Evolutionary conservation across 2,888 invertebrate species (phyloP), one percentile per base, ranked within the genome.

Genomic region (Callinectes sapidus): DNA sequence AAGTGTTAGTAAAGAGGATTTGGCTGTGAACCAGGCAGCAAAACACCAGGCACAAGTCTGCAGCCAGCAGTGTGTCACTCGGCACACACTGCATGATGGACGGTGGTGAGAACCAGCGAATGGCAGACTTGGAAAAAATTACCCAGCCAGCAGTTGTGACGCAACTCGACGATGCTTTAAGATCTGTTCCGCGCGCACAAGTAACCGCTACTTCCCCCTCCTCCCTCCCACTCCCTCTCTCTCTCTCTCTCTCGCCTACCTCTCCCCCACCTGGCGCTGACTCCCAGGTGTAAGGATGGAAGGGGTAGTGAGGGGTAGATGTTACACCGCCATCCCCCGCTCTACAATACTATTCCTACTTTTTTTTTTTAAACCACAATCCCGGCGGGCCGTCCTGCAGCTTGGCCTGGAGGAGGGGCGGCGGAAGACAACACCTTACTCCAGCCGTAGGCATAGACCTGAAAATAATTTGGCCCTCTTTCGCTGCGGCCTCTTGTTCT

Each of bases 391-490:
- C 55, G 85, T 48, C 85, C 81, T 32, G 39, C 55, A 32, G 54
- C 54, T 8, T n/a, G 48, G 61, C 54, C 87, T 32, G 81, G 87
- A 35, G 89, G 71, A 2, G 23, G 71, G 42, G 87, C 48, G 48
- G 71, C 14, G 16, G 86, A 66, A 71, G 71, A 71, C 55, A 28
- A 10, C 39, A n/a, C 87, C 92, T 86, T 86, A 42, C 89, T 28
- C 86, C 86, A 86, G 90, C 92, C 90, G 90, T 90, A 90, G 81
- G 92, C 92, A 92, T 92, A 90, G 87, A 71, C 90, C 92, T 90
- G 92, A 92, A 92, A 92, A 92, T 92, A 92, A 92, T 90, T 92
- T 90, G 87, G 92, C 92, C 91, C 92, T 92, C 92, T 89, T 92
- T 89, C 92, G 85, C 32, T 89, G 92, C 86, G 92, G 85, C 61